These are phyloP conservation scores for Drosophila fuyamai DNA, from an alignment of 1,140 invertebrate genomes.

Conservation along the genomic window DNA sequence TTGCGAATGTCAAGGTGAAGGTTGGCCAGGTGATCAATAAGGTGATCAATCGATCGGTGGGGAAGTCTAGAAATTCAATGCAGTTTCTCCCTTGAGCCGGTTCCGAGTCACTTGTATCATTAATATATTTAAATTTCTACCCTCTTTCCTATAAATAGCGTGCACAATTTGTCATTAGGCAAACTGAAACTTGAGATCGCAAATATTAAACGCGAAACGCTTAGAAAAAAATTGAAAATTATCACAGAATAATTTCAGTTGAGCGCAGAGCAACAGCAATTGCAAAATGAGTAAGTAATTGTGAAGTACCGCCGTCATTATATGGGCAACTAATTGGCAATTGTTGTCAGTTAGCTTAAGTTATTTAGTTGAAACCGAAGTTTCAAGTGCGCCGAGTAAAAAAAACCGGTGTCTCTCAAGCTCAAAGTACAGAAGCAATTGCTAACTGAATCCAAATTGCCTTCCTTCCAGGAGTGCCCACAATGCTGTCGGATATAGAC, in stretches of 20 bases:
- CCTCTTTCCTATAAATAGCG: constrained; percentile 29
- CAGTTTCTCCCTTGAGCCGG: constrained; percentile 27
- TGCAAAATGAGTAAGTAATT: constrained; percentile 75
- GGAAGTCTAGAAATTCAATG: constrained; percentile 13
- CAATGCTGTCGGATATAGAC: constrained; percentile 89
- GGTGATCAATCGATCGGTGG: background rate
- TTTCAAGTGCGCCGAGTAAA: background rate
- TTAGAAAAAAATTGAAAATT: constrained; percentile 20
- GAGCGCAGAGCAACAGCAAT: constrained; percentile 30
- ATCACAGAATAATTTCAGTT: constrained; percentile 35
- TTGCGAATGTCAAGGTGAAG: constrained; percentile 78
- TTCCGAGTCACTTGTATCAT: constrained; percentile 31
- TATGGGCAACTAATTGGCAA: constrained; percentile 44
- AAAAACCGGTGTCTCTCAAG: constrained; percentile 9
- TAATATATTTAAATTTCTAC: constrained; percentile 29
- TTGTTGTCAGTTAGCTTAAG: constrained; percentile 18
- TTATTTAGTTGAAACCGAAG: constrained; percentile 28
- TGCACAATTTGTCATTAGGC: constrained; percentile 38
- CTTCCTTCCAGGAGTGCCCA: constrained; percentile 86
- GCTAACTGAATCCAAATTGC: constrained; percentile 45
- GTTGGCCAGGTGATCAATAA: constrained; percentile 48
- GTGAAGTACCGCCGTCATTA: constrained; percentile 44
- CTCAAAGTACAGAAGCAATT: constrained; percentile 32
- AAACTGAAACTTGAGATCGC: constrained; percentile 25
- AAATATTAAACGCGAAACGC: background rate